Evolutionary conservation across 2,113 vertebrate species (phyloP).

Genomic region (Bufo bufo): DNA sequence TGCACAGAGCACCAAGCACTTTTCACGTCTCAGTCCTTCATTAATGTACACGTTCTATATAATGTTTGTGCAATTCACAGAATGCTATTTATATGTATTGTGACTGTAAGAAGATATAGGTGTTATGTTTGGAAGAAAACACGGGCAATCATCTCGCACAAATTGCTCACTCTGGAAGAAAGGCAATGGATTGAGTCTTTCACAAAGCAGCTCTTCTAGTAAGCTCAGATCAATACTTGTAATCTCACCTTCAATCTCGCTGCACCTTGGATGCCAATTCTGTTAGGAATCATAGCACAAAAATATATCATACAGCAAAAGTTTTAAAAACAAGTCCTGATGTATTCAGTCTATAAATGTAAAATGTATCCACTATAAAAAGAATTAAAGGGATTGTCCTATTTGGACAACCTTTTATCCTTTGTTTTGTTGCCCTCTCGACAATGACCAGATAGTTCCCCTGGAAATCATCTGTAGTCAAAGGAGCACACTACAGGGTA

Average conservation of each 20-base stretch:
- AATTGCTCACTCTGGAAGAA: constrained; percentile 18
- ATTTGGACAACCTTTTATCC: too few species aligned
- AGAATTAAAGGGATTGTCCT: background rate
- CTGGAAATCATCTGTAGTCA: too few species aligned
- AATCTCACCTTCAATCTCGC: constrained; percentile 43
- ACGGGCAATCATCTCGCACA: constrained; percentile 28
- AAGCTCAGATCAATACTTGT: constrained; percentile 39
- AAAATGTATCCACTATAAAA: background rate
- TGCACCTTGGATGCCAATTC: constrained; percentile 45
- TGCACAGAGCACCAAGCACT: background rate
- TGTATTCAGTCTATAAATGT: background rate
- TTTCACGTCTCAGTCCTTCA: background rate
- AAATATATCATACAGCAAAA: constrained; percentile 2
- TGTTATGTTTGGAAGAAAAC: constrained; percentile 28
- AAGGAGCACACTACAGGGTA: too few species aligned
- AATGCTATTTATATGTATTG: background rate
- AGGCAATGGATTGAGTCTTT: constrained; percentile 34
- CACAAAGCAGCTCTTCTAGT: constrained; percentile 38
- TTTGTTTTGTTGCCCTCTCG: background rate
- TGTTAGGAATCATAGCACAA: background rate
- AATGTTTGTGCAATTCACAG: background rate
- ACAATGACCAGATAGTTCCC: background rate
- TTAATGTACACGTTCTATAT: background rate
- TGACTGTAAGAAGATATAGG: constrained; percentile 18
- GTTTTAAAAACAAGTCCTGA: background rate